Conservation (phyloP, 2,797 vertebrate genomes). For the Distichodus sexfasciatus region DNA sequence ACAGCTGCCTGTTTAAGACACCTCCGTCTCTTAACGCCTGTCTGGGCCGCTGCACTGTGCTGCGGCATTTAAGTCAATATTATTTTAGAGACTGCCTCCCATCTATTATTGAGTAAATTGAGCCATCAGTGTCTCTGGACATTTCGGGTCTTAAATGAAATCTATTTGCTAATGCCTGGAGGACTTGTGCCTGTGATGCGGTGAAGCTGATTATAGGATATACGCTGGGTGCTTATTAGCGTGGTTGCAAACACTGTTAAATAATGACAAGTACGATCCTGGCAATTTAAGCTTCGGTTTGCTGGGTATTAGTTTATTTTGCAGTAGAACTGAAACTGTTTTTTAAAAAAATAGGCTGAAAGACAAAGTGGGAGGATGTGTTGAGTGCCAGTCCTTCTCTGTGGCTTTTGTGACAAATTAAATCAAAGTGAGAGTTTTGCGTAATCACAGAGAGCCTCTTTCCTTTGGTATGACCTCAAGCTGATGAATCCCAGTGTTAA, state of each 20-base stretch:
- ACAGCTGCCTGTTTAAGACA: constrained; percentile 53
- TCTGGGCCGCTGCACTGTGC: constrained; percentile 39
- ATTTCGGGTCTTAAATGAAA: constrained; percentile 55
- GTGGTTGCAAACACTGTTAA: constrained; percentile 13
- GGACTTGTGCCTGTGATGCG: constrained; percentile 37
- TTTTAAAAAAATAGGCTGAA: background rate
- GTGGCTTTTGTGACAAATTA: background rate
- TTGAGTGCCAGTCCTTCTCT: background rate
- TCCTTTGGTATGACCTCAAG: constrained; percentile 15
- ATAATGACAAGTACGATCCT: background rate
- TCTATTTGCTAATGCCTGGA: constrained; percentile 54
- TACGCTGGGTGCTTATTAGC: constrained; percentile 21
- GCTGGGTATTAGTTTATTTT: background rate
- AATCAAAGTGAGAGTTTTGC: background rate
- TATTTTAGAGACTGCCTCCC: constrained; percentile 51
- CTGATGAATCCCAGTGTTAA: constrained; percentile 31
- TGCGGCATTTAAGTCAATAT: constrained; percentile 52
- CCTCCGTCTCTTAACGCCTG: constrained; percentile 43
- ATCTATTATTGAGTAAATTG: constrained; percentile 59
- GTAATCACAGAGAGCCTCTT: constrained; percentile 13
- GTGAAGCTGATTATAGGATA: constrained; percentile 19
- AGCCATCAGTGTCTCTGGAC: constrained; percentile 53
- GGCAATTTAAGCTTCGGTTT: background rate
- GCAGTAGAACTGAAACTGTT: too few relatives aligned
- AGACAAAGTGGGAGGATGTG: background rate